Evolutionary conservation across 2,797 vertebrate genomes (phyloP), one percentile per base, ranked within the genome.

Genomic region (Hozukius guyotensis): DNA sequence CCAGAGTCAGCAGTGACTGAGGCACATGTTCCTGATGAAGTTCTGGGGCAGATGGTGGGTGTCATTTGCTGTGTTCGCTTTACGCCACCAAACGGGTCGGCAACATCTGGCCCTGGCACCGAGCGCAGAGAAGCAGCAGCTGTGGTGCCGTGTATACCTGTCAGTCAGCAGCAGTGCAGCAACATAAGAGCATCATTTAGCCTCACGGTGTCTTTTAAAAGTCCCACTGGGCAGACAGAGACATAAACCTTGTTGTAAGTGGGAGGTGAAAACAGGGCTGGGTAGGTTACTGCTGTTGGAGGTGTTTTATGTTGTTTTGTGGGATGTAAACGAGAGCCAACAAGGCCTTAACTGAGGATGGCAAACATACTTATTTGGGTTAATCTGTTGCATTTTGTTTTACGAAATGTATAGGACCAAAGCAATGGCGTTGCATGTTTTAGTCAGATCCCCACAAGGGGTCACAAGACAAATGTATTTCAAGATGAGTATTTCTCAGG

Each of bases 31-130:
- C 87, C 88, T 92, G 92, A 92, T 95, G 93, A 94, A 91, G 88
- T 82, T 86, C 88, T 91, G 93, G 93, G 95, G 96, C 96, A 98
- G 97, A 97, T 97, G 97, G 97, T 78, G 91, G 87, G 92, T 85
- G 93, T 88, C 91, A 90, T 96, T 96, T 93, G 84, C 93, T 86
- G 91, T 92, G 87, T 96, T 95, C 14, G 85, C 65, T 87, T 96
- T 92, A 91, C 87, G 91, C 95, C 93, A 89, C 92, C 93, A 95
- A 97, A 97, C 92, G 93, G 94, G 93, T 56, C 86, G 92, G 93
- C 93, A 94, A 96, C 96, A 97, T 96, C 96, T 97, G 96, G 94
- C 89, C 90, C 90, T 90, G 94, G 87, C 93, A 93, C 89, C 75
- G 60, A 81, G 79, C 56, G 34, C 81, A 60, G 82, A 90, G 76